Evolutionary conservation across 2,888 invertebrate species (phyloP).

Genomic region (Lypha dubia): DNA sequence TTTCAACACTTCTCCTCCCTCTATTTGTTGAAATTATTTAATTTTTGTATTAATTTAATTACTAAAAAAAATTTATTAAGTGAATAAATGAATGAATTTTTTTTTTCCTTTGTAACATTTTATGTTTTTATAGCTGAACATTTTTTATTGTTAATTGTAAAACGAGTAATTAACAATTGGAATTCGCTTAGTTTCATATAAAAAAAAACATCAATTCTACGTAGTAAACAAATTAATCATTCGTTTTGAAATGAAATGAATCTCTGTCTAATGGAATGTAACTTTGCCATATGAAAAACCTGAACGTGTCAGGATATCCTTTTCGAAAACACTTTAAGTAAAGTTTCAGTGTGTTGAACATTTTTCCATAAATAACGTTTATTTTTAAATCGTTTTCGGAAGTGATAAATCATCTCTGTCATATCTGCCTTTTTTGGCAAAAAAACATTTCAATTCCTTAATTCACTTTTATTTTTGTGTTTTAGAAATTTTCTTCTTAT

Average conservation of each 20-base stretch:
- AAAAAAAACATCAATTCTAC: not conserved
- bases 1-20: not conserved
- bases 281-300: not conserved
- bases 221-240: too few relatives aligned
- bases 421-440: not conserved
- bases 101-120: not conserved
- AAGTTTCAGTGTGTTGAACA: not conserved
- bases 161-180: not conserved
- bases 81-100: slow-evolving; percentile 21
- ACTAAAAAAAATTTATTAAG: slow-evolving; percentile 32
- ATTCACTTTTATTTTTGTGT: not conserved
- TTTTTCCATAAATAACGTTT: too few relatives aligned
- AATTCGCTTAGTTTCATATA: slow-evolving; percentile 7
- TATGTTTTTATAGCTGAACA: not conserved
- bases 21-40: slow-evolving; percentile 38
- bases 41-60: slow-evolving; percentile 28
- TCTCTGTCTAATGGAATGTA: not conserved
- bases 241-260: not conserved
- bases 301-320: not conserved
- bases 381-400: too few relatives aligned
- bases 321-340: not conserved
- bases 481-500: not conserved
- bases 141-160: not conserved
- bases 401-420: not conserved
- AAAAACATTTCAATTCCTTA: not conserved